Conservation (phyloP, 2,113 vertebrate genomes). For the Pterocles orientalis region DNA sequence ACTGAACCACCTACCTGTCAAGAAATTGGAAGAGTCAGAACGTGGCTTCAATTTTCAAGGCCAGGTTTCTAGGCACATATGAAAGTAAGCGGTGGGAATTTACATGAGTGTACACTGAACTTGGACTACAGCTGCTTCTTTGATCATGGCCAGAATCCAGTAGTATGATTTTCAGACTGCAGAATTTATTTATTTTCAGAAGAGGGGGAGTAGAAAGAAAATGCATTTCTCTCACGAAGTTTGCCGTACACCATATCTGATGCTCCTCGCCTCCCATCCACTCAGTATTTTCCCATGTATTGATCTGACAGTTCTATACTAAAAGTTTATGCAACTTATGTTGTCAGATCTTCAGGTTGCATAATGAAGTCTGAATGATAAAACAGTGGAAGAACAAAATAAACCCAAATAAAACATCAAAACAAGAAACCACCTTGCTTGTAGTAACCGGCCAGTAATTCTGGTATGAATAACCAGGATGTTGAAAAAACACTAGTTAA, state of each 20-base stretch:
- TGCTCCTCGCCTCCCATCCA: rapidly evolving
- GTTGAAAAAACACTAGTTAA: background rate
- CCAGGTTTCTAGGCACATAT: background rate
- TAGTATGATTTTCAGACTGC: background rate
- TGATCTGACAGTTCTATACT: no score
- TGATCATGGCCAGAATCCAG: background rate
- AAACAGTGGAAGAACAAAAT: background rate
- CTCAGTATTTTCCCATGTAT: background rate
- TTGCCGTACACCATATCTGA: rapidly evolving
- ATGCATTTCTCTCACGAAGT: rapidly evolving
- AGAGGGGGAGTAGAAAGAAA: background rate
- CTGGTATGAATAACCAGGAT: background rate
- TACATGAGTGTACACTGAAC: background rate
- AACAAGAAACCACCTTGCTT: background rate
- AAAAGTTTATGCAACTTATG: background rate
- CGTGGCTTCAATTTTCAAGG: background rate
- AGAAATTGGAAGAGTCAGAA: background rate
- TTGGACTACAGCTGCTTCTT: background rate
- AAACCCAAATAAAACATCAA: background rate
- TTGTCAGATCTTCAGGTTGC: background rate
- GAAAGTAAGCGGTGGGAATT: background rate
- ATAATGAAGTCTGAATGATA: background rate
- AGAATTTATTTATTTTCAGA: background rate
- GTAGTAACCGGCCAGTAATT: background rate
- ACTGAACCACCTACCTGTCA: background rate